These are phyloP conservation scores for Catocala sponsa DNA, from an alignment of 2,888 invertebrate species.

Conservation along the genomic window DNA sequence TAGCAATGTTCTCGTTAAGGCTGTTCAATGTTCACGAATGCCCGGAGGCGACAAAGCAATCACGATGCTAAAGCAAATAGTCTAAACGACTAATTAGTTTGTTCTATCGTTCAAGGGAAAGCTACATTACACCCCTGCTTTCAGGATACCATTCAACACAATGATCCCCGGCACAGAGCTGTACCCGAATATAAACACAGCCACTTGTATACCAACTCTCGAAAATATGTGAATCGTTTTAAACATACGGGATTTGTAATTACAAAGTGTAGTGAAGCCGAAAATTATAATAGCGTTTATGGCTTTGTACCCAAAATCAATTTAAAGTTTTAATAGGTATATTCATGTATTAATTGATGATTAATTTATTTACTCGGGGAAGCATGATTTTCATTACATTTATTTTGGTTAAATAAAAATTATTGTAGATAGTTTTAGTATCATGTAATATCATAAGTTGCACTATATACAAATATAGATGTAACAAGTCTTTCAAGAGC, in stretches of 20 bases:
- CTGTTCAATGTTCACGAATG: constrained; percentile 56
- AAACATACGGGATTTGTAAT: constrained; percentile 21
- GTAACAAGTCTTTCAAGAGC: no score
- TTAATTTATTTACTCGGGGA: constrained; percentile 13
- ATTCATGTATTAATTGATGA: constrained; percentile 21
- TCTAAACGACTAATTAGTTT: constrained; percentile 84
- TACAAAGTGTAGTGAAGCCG: constrained; percentile 39
- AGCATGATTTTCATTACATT: constrained; percentile 23
- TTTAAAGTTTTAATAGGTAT: constrained; percentile 33
- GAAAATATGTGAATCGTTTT: constrained; percentile 17
- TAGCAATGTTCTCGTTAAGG: constrained; percentile 51
- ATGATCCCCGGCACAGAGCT: constrained; percentile 23
- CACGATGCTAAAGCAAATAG: constrained; percentile 75
- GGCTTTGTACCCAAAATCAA: constrained; percentile 20
- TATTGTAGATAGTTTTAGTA: not conserved
- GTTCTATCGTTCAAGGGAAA: constrained; percentile 68
- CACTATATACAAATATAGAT: no score
- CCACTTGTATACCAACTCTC: constrained; percentile 4
- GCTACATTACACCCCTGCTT: constrained; percentile 50
- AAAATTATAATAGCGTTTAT: constrained; percentile 35
- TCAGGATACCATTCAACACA: constrained; percentile 47
- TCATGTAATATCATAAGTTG: no score
- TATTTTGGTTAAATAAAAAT: not conserved
- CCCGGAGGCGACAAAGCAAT: constrained; percentile 73
- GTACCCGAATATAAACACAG: constrained; percentile 10